These are phyloP conservation scores for Cephus pulcher DNA, from an alignment of 2,888 invertebrate genomes.

Conservation along the genomic window DNA sequence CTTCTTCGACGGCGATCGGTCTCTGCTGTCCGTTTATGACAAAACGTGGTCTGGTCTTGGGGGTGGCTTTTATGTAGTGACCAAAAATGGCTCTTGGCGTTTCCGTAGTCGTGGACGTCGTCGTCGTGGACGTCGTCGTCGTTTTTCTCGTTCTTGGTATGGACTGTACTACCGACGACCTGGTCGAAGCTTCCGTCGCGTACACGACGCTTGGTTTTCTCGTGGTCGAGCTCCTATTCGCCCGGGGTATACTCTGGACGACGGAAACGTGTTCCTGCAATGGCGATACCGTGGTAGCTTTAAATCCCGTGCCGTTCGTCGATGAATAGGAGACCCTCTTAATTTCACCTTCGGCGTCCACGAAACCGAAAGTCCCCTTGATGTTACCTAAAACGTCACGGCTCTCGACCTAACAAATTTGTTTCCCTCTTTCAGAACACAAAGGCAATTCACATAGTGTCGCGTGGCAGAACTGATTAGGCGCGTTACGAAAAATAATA, in stretches of 20 bases:
- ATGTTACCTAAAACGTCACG: slow-evolving; percentile 83
- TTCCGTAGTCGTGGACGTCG: slow-evolving; percentile 60
- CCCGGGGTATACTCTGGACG: slow-evolving; percentile 60
- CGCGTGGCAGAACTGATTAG: background rate
- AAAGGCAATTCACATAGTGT: background rate
- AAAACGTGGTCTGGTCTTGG: slow-evolving; percentile 53
- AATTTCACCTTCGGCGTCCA: slow-evolving; percentile 81
- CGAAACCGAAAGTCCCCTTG: slow-evolving; percentile 86
- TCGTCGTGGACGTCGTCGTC: slow-evolving; percentile 41
- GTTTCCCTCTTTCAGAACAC: slow-evolving; percentile 11
- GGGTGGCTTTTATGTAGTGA: slow-evolving; percentile 49
- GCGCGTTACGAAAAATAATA: background rate
- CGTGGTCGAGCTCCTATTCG: slow-evolving; percentile 69
- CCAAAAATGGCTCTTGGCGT: slow-evolving; percentile 50
- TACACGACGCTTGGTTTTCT: slow-evolving; percentile 58
- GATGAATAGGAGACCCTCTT: slow-evolving; percentile 83
- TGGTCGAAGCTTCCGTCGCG: slow-evolving; percentile 69
- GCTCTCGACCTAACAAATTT: slow-evolving; percentile 74
- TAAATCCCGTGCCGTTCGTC: slow-evolving; percentile 69
- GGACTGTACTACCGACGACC: slow-evolving; percentile 74
- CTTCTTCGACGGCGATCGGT: slow-evolving; percentile 46
- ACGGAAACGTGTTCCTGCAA: slow-evolving; percentile 64
- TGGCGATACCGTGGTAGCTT: slow-evolving; percentile 66
- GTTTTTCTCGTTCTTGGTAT: slow-evolving; percentile 72
- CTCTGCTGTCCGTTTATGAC: slow-evolving; percentile 59